Evolutionary conservation across 1,140 invertebrate genomes (phyloP).

Genomic region (Uloborus diversus): DNA sequence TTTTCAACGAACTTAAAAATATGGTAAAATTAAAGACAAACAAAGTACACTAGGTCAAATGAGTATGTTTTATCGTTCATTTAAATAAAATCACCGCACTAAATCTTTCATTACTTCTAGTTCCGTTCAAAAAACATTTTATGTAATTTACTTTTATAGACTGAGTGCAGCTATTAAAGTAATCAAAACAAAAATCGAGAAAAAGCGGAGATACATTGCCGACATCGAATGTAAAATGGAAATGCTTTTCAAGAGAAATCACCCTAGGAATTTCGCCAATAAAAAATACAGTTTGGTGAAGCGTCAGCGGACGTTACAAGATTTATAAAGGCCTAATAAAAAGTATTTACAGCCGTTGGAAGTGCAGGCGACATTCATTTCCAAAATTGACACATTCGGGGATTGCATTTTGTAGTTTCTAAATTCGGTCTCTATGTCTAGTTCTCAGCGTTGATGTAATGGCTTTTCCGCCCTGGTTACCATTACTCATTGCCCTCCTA

Average conservation of each 20-base stretch:
- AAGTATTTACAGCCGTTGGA: constrained; percentile 29
- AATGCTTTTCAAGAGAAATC: constrained; percentile 18
- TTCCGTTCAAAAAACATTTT: too few relatives aligned
- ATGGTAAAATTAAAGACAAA: too few relatives aligned
- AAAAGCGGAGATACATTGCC: background rate
- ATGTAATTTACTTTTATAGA: too few relatives aligned
- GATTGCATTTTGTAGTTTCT: constrained; percentile 48
- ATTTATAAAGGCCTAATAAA: constrained; percentile 46
- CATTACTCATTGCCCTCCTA: constrained; percentile 33
- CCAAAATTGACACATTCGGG: constrained; percentile 31
- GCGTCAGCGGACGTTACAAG: background rate
- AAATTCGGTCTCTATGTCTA: constrained; percentile 12
- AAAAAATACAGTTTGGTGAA: constrained; percentile 13
- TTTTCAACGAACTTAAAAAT: too few relatives aligned
- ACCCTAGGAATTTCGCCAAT: constrained; percentile 24
- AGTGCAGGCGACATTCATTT: constrained; percentile 39
- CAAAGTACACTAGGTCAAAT: too few relatives aligned
- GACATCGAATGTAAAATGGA: constrained; percentile 20
- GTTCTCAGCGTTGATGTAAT: constrained; percentile 30
- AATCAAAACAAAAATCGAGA: constrained; percentile 5
- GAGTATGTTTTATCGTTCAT: too few relatives aligned
- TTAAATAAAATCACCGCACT: too few relatives aligned
- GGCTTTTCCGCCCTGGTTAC: constrained; percentile 32
- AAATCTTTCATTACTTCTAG: too few relatives aligned
- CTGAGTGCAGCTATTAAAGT: too few relatives aligned